Evolutionary conservation across 2,113 vertebrate species (phyloP).

Genomic region (Cochlearius cochlearius): DNA sequence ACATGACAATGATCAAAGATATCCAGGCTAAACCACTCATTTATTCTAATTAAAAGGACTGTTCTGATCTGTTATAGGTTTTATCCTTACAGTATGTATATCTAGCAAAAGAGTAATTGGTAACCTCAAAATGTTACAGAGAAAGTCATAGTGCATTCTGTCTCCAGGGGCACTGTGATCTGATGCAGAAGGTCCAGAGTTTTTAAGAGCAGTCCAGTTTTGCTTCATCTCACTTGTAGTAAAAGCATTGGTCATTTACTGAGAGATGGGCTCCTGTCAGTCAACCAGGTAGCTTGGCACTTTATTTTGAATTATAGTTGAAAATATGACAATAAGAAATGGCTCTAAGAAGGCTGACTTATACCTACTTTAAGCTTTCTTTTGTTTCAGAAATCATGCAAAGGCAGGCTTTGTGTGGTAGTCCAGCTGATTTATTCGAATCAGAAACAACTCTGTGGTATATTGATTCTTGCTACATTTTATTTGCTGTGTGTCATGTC

Average conservation of each 20-base stretch:
- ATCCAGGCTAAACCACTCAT: conserved; percentile 49
- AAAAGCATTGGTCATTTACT: neutral
- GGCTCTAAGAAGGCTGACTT: neutral
- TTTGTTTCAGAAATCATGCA: neutral
- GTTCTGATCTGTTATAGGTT: conserved; percentile 58
- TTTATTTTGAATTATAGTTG: neutral
- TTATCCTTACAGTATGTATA: conserved; percentile 40
- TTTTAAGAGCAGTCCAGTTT: neutral
- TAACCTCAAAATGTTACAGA: conserved; percentile 3
- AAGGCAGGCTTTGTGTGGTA: neutral
- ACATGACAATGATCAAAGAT: conserved; percentile 63
- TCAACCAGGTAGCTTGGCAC: neutral
- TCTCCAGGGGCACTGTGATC: neutral
- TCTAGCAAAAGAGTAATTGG: conserved; percentile 4
- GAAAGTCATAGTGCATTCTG: neutral
- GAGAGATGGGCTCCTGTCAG: neutral
- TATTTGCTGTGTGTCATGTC: conserved; percentile 27
- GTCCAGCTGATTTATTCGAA: conserved; percentile 22
- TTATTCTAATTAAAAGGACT: conserved; percentile 75
- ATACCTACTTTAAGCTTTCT: neutral
- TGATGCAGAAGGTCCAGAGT: neutral
- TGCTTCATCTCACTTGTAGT: neutral
- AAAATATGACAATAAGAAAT: conserved; percentile 18
- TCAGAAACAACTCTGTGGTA: conserved; percentile 3
- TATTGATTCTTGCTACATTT: conserved; percentile 24